Conservation (phyloP, 2,888 invertebrate species). For the Nematopogon swammerdamellus region DNA sequence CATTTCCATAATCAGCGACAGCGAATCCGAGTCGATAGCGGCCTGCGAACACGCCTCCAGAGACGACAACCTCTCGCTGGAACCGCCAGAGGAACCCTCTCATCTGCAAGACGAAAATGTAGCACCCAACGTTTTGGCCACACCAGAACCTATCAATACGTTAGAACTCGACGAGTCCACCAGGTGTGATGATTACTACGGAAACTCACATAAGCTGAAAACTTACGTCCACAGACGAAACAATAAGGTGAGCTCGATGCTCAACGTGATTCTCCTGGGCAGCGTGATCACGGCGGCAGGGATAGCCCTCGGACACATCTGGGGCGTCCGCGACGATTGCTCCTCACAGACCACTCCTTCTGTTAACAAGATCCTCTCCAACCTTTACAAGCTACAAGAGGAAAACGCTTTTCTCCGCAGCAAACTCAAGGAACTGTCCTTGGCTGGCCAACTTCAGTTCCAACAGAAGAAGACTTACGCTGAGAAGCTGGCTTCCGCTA, state of each 20-base stretch:
- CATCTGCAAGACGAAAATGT: too few relatives aligned
- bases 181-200: conserved; percentile 28
- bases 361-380: conserved; percentile 45
- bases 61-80: conserved; percentile 13
- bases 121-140: conserved; percentile 18
- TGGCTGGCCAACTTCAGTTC: conserved; percentile 21
- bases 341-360: conserved; percentile 29
- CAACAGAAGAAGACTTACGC: conserved; percentile 21
- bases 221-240: conserved; percentile 49
- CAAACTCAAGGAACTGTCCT: conserved; percentile 37
- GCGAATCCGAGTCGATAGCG: conserved; percentile 32
- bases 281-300: conserved; percentile 49
- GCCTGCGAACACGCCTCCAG: conserved; percentile 20
- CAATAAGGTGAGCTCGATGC: conserved; percentile 41
- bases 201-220: conserved; percentile 32
- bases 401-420: conserved; percentile 42
- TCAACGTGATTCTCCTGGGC: conserved; percentile 44
- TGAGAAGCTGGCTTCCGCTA: conserved; percentile 19
- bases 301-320: conserved; percentile 49
- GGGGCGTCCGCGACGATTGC: conserved; percentile 48
- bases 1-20: conserved; percentile 49
- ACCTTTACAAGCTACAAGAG: conserved; percentile 47
- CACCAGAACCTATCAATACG: conserved; percentile 18
- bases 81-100: conserved; percentile 19
- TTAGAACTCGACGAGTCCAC: conserved; percentile 21